phyloP scores from a whole-genome alignment of 2,888 invertebrate genomes.

The Exocentrus adspersus region DNA sequence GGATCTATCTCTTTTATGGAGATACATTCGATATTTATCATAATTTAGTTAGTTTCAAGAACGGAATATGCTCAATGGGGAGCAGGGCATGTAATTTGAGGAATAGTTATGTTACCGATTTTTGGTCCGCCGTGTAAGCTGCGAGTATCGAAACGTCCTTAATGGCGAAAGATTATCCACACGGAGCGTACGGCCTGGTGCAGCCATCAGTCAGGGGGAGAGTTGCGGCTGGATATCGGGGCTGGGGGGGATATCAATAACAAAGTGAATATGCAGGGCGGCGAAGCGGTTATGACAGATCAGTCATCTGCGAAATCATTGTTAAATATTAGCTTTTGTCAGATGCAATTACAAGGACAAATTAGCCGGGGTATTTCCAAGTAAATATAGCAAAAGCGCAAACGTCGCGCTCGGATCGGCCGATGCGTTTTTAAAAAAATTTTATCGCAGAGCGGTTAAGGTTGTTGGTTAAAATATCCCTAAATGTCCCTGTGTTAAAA shows the following conservation, averaged over 20 bases:
- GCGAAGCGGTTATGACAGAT: conserved; percentile 55
- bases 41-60: too few relatives aligned
- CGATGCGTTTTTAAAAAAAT: conserved; percentile 13
- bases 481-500: too few relatives aligned
- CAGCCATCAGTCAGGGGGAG: conserved; percentile 39
- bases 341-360: conserved; percentile 54
- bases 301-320: conserved; percentile 55
- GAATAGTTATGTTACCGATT: too few relatives aligned
- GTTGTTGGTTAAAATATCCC: too few relatives aligned
- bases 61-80: too few relatives aligned
- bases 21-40: too few relatives aligned
- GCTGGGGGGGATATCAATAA: conserved; percentile 53
- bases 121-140: not conserved
- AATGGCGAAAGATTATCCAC: conserved; percentile 22
- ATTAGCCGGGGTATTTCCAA: conserved; percentile 46
- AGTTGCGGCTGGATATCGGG: conserved; percentile 41
- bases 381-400: conserved; percentile 33
- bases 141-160: conserved; percentile 24
- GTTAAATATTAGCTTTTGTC: conserved; percentile 51
- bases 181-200: conserved; percentile 32
- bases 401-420: conserved; percentile 28
- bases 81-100: too few relatives aligned
- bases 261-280: conserved; percentile 53
- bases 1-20: too few relatives aligned
- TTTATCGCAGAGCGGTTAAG: too few relatives aligned